These are phyloP conservation scores for Harpegnathos saltator DNA, from an alignment of 1,140 invertebrate species.

Conservation along the genomic window DNA sequence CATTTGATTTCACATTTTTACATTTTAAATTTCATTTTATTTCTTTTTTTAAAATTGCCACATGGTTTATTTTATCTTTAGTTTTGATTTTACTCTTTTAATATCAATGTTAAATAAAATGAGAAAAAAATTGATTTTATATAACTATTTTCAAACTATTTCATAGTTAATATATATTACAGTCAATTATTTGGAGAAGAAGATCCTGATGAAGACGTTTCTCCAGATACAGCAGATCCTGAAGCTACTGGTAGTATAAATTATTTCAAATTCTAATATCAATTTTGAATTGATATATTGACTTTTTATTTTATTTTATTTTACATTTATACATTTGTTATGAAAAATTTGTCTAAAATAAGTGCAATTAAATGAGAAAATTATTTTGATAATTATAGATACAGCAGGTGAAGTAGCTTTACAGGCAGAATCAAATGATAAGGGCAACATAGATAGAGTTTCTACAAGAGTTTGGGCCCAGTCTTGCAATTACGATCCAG, in stretches of 20 bases:
- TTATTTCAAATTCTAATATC: neutral
- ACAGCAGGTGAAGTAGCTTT: constrained; percentile 86
- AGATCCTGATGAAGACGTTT: constrained; percentile 98
- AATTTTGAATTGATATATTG: neutral
- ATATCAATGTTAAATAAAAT: no score
- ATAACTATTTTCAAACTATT: constrained; percentile 31
- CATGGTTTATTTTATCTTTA: no score
- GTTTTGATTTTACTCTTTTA: no score
- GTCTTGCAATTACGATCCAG: constrained; percentile 93
- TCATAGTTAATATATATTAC: constrained; percentile 66
- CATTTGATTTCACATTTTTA: constrained; percentile 49
- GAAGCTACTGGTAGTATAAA: constrained; percentile 88
- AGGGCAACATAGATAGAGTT: constrained; percentile 91
- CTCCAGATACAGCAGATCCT: constrained; percentile 97
- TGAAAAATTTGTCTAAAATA: neutral
- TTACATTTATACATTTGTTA: neutral
- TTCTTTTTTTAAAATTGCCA: no score
- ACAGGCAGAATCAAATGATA: constrained; percentile 83
- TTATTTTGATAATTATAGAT: constrained; percentile 78
- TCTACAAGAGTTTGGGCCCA: constrained; percentile 97
- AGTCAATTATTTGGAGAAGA: constrained; percentile 99
- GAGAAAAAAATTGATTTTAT: constrained; percentile 1
- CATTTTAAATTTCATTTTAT: constrained; percentile 36
- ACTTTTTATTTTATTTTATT: neutral
- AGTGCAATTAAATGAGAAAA: neutral